Base-by-base conservation (phyloP, 2,113 vertebrate species). In the Charina bottae region DNA sequence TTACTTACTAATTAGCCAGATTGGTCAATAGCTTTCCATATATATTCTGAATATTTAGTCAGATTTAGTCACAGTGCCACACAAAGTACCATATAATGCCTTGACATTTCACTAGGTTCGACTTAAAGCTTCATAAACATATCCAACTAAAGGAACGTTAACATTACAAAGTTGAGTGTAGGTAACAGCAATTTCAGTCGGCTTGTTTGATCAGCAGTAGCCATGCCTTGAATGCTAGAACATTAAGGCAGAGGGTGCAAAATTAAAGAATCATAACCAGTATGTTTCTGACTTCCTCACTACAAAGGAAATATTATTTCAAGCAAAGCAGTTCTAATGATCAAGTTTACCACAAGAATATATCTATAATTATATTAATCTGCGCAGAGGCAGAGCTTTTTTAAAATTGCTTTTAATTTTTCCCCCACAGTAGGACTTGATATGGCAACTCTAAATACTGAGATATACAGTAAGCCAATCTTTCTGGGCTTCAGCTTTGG, bases 291-390 rank as follows among this genome's bases (percentile, higher is more conserved):
- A 83, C 92, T 96, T 97, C 94, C 90, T 96, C 93, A 95, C 93
- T 91, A 91, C 91, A 93, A 97, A 96, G 94, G 91, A 96, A 97
- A 97, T 90, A 96, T 95, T 96, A 88, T 95, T 96, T 94, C 85
- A 95, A 94, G 93, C 46, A 95, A 78, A 95, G 83, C 90, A 93
- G 83, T 93, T 97, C 90, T 95, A 93, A 95, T 96, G 90, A 96
- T 93, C 94, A 95, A 93, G 11, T 92, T 83, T 94, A 93, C 90
- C 90, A 94, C 94, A 97, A n/a, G n/a, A n/a, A n/a, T n/a, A 93
- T 86, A 85, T 93, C 88, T 94, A 55, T 93, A 96, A 92, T 96
- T 95, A 95, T 17, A 93, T 53, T 55, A 91, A 85, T 95, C 92
- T 94, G 59, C 94, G 28, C 53, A 94, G 89, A 90, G 33, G 33